phyloP scores from a whole-genome alignment of 2,888 invertebrate genomes.

The Hanleya hanleyi region DNA sequence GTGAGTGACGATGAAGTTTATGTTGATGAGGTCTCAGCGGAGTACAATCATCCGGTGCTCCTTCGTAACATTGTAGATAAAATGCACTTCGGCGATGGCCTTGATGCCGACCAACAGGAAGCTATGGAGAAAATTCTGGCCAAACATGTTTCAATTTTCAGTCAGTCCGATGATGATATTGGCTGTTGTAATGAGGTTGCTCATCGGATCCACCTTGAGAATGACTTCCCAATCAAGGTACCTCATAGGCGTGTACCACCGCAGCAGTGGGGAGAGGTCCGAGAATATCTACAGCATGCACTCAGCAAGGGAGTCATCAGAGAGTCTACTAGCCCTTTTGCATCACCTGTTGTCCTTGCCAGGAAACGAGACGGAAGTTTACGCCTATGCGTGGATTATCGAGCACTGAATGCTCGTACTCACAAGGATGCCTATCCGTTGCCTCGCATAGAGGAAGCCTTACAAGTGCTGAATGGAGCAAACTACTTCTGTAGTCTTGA shows the following conservation, averaged over 20 bases:
- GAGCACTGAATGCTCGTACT: conserved; percentile 45
- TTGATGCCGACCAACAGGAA: neutral
- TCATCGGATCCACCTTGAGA: neutral
- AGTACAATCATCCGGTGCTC: neutral
- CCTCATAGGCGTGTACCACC: conserved; percentile 29
- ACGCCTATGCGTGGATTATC: conserved; percentile 49
- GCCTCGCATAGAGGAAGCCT: conserved; percentile 48
- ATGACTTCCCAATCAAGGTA: conserved; percentile 16
- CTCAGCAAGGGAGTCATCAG: conserved; percentile 23
- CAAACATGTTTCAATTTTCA: neutral
- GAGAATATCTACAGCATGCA: conserved; percentile 23
- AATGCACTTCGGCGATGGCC: neutral
- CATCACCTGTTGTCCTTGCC: conserved; percentile 44
- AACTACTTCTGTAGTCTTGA: conserved; percentile 40
- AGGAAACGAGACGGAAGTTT: conserved; percentile 35
- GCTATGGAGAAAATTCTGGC: neutral
- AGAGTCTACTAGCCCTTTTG: conserved; percentile 32
- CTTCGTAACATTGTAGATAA: neutral
- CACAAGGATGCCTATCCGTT: conserved; percentile 47
- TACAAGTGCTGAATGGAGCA: conserved; percentile 38
- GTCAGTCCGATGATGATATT: conserved; percentile 12
- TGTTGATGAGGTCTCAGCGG: neutral
- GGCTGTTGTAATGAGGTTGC: conserved; percentile 16
- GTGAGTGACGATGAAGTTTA: neutral
- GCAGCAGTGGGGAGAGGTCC: conserved; percentile 33